Evolutionary conservation across 2,797 vertebrate species (phyloP).

Genomic region (Chloroceryle inda): DNA sequence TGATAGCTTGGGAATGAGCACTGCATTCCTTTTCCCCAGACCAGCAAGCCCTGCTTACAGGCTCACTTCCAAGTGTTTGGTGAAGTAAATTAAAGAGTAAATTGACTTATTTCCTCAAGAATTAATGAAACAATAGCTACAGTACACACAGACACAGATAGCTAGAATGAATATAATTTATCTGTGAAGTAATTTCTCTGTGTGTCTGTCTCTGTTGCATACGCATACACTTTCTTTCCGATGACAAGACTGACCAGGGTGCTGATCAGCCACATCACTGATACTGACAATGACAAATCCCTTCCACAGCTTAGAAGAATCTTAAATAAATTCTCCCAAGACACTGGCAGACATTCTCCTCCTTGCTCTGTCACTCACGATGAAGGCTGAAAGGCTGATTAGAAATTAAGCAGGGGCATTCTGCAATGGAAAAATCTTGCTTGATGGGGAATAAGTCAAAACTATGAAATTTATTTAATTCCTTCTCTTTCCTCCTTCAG

Average conservation of each 20-base stretch:
- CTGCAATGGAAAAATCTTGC: conserved; percentile 29
- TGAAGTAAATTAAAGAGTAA: conserved; percentile 64
- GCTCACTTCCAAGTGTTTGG: background rate
- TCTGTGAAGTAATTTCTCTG: conserved; percentile 3
- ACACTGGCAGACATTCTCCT: background rate
- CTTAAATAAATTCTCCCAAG: conserved; percentile 58
- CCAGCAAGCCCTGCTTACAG: background rate
- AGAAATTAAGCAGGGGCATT: conserved; percentile 37
- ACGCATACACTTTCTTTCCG: background rate
- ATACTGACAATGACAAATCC: conserved; percentile 66
- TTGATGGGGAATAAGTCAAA: background rate
- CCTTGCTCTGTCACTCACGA: conserved; percentile 37
- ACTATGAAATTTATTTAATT: conserved; percentile 7
- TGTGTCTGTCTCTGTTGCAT: background rate
- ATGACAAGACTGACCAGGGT: conserved; percentile 24
- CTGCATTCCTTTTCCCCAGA: background rate
- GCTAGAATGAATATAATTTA: background rate
- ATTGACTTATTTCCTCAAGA: conserved; percentile 58
- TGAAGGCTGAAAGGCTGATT: conserved; percentile 13
- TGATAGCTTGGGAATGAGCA: background rate
- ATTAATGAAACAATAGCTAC: conserved; percentile 39
- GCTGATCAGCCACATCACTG: background rate
- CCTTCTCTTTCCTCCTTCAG: background rate
- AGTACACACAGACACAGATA: conserved; percentile 26
- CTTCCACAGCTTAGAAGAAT: conserved; percentile 20